A percentile compares a stretch with the other conserved stretches of the same genome.
Evolutionary conservation across 2,888 invertebrate species (phyloP).

Genomic region (Seladonia tumulorum): DNA sequence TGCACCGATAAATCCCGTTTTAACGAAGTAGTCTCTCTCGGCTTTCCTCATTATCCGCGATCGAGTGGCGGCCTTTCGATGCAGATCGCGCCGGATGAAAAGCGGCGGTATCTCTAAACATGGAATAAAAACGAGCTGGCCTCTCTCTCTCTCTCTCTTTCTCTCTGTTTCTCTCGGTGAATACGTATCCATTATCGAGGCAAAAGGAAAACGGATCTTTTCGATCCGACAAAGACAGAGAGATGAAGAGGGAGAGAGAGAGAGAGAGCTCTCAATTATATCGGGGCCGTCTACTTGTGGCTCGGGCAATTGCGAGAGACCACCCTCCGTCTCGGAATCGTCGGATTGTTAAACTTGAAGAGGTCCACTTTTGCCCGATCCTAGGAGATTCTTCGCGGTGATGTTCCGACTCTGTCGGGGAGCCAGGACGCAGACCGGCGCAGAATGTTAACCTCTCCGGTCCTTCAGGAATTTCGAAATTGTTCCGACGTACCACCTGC

Average conservation of each 20-base stretch:
- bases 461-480: neutral
- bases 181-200: slow-evolving; percentile 50
- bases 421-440: neutral
- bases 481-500: neutral
- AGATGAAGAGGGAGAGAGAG: neutral
- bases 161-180: neutral
- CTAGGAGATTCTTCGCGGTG: slow-evolving; percentile 17
- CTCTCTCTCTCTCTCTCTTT: neutral
- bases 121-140: slow-evolving; percentile 45
- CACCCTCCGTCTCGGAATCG: slow-evolving; percentile 27
- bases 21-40: slow-evolving; percentile 45
- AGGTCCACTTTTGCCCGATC: slow-evolving; percentile 37
- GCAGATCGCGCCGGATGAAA: slow-evolving; percentile 55
- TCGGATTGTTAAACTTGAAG: slow-evolving; percentile 52
- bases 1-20: slow-evolving; percentile 44
- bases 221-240: slow-evolving; percentile 36
- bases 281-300: slow-evolving; percentile 39
- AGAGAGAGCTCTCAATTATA: slow-evolving; percentile 54
- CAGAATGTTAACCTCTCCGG: neutral
- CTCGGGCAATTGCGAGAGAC: slow-evolving; percentile 40
- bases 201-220: slow-evolving; percentile 42
- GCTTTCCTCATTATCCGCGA: slow-evolving; percentile 56
- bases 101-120: slow-evolving; percentile 47
- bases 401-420: slow-evolving; percentile 1
- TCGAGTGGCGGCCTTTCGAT: slow-evolving; percentile 55